Evolutionary conservation across 2,113 vertebrate species (phyloP).

Genomic region (Synchiropus splendidus): DNA sequence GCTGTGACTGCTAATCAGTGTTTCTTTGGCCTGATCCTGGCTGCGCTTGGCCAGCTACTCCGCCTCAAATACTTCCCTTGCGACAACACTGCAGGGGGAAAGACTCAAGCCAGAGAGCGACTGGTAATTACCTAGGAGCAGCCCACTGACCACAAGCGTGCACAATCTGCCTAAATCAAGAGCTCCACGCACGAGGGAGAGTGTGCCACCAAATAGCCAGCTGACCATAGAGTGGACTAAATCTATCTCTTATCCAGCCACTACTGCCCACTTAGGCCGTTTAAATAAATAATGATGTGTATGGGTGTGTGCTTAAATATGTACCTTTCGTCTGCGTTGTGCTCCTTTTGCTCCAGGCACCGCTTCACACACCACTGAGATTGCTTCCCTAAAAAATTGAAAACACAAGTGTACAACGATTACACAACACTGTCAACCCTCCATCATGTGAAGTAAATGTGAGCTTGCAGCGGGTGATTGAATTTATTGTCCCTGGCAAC

Average conservation of each 20-base stretch:
- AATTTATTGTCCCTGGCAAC: conserved; percentile 28
- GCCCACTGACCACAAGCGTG: conserved; percentile 30
- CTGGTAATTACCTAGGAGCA: conserved; percentile 47
- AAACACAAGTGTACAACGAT: conserved; percentile 19
- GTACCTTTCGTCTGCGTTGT: conserved; percentile 88
- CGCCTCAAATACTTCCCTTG: conserved; percentile 34
- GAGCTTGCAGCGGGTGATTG: conserved; percentile 17
- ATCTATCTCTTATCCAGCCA: conserved; percentile 47
- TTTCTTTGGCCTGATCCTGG: conserved; percentile 13
- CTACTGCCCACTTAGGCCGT: conserved; percentile 46
- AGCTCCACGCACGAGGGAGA: conserved; percentile 11
- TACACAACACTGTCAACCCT: conserved; percentile 17
- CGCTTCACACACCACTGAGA: conserved; percentile 91
- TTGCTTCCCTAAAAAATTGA: conserved; percentile 80
- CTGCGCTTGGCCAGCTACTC: conserved; percentile 23
- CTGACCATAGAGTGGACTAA: conserved; percentile 56
- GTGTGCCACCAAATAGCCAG: conserved; percentile 21
- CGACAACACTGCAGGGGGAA: conserved; percentile 18
- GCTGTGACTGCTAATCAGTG: conserved; percentile 24
- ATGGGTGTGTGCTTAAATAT: conserved; percentile 16
- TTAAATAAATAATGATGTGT: conserved; percentile 59
- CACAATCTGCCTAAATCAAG: conserved; percentile 35
- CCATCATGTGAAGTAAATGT: conserved; percentile 25
- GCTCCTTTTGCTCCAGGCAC: conserved; percentile 93
- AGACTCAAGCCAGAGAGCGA: conserved; percentile 33